A percentile compares a stretch with the other conserved stretches of the same genome.
phyloP scores from a whole-genome alignment of 2,113 vertebrate species.

The Plotosus lineatus region DNA sequence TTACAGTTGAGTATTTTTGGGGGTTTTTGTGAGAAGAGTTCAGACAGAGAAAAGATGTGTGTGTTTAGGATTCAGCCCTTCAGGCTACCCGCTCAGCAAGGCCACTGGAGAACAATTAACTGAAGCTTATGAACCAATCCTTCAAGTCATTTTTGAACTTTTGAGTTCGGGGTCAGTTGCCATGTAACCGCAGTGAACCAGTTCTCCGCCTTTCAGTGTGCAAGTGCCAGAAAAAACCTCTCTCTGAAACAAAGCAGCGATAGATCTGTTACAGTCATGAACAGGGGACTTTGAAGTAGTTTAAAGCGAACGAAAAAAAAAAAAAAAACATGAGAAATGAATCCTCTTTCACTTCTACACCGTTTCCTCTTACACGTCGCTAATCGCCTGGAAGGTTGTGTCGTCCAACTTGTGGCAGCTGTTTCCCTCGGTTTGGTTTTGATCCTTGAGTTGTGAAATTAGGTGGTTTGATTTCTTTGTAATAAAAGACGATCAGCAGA shows the following conservation, averaged over 20 bases:
- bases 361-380: background rate
- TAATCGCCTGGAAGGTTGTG: conserved; percentile 16
- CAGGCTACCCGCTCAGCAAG: conserved; percentile 37
- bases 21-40: conserved; percentile 26
- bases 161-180: conserved; percentile 45
- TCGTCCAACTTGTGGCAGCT: conserved; percentile 6
- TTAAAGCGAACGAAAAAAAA: conserved; percentile 17
- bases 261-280: conserved; percentile 24
- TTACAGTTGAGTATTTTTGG: conserved; percentile 24
- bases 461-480: conserved; percentile 54
- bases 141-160: conserved; percentile 33
- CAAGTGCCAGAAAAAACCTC: conserved; percentile 5
- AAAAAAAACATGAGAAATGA: background rate
- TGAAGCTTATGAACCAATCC: conserved; percentile 43
- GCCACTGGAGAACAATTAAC: conserved; percentile 52
- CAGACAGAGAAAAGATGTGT: conserved; percentile 17
- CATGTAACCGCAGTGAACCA: conserved; percentile 20
- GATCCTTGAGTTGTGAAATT: conserved; percentile 22
- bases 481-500: conserved; percentile 41
- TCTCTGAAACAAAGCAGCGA: background rate
- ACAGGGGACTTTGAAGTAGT: conserved; percentile 1
- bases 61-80: conserved; percentile 30
- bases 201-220: conserved; percentile 7
- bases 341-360: background rate
- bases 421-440: background rate